These are phyloP conservation scores for Aphis gossypii DNA, from an alignment of 1,140 invertebrate genomes.

Conservation along the genomic window DNA sequence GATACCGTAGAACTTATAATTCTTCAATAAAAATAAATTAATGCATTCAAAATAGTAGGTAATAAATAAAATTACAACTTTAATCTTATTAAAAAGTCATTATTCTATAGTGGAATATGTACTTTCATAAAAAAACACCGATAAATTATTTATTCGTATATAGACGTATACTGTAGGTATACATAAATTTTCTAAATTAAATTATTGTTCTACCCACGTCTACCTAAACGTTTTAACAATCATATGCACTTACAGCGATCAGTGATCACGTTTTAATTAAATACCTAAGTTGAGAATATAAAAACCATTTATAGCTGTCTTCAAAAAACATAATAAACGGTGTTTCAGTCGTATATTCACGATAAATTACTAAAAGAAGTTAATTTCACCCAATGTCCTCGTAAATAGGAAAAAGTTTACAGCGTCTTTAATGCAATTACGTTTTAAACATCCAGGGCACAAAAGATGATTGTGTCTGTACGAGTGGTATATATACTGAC, in stretches of 20 bases:
- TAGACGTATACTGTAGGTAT: too few relatives aligned
- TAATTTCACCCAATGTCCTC: neutral
- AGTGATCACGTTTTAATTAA: slow-evolving; percentile 15
- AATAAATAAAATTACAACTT: too few relatives aligned
- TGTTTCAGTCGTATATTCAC: neutral
- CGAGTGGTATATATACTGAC: neutral
- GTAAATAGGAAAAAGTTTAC: slow-evolving; percentile 9
- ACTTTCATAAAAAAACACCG: too few relatives aligned
- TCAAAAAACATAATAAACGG: slow-evolving; percentile 6
- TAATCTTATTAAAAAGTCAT: too few relatives aligned
- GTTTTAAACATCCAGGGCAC: neutral
- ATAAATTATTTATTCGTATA: too few relatives aligned
- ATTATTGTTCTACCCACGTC: neutral
- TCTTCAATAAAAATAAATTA: too few relatives aligned
- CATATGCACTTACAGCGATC: neutral
- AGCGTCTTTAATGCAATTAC: neutral
- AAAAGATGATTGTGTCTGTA: neutral
- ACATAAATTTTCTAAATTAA: neutral
- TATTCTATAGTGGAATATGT: too few relatives aligned
- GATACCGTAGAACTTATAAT: too few relatives aligned
- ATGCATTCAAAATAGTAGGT: too few relatives aligned
- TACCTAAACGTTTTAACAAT: neutral
- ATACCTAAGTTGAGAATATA: neutral
- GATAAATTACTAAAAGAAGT: slow-evolving; percentile 13
- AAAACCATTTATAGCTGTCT: slow-evolving; percentile 19